Evolutionary conservation across 2,888 invertebrate species (phyloP).

Genomic region (Ischnus inquisitorius): DNA sequence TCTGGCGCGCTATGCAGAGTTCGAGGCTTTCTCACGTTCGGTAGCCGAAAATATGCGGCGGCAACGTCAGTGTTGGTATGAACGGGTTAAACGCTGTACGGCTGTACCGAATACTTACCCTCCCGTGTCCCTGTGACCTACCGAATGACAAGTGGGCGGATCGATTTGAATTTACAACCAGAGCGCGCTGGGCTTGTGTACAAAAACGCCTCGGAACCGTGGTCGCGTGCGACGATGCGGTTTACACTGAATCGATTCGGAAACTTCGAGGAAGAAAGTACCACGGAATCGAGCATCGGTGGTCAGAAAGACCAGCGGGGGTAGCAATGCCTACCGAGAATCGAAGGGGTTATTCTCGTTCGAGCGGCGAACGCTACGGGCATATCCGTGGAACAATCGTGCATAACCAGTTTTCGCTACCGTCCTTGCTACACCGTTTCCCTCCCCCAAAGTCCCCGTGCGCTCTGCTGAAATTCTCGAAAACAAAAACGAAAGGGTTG

Average conservation of each 20-base stretch:
- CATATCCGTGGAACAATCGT: constrained; percentile 48
- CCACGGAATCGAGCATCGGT: not conserved
- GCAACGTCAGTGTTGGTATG: not conserved
- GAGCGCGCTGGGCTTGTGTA: constrained; percentile 24
- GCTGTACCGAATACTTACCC: constrained; percentile 41
- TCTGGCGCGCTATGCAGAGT: constrained; percentile 7
- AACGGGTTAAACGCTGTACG: constrained; percentile 24
- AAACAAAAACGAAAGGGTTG: constrained; percentile 69
- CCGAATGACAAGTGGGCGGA: constrained; percentile 66
- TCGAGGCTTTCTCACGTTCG: constrained; percentile 46
- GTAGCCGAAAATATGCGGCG: constrained; percentile 50
- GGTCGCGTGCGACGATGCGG: constrained; percentile 43
- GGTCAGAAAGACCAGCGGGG: constrained; percentile 4
- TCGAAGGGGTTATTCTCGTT: constrained; percentile 28
- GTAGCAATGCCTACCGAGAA: constrained; percentile 41
- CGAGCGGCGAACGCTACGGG: not conserved
- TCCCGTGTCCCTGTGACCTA: constrained; percentile 65
- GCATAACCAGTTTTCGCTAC: constrained; percentile 61
- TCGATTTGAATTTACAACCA: constrained; percentile 56
- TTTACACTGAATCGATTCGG: constrained; percentile 33
- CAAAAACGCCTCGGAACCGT: constrained; percentile 18
- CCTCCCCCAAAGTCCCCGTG: constrained; percentile 6
- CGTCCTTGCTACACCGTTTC: constrained; percentile 16
- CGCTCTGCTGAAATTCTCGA: constrained; percentile 24
- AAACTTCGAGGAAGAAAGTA: constrained; percentile 46